A percentile compares a stretch with the other conserved stretches of the same genome.
phyloP scores from a whole-genome alignment of 2,797 vertebrate species.

The Aselliscus stoliczkanus region DNA sequence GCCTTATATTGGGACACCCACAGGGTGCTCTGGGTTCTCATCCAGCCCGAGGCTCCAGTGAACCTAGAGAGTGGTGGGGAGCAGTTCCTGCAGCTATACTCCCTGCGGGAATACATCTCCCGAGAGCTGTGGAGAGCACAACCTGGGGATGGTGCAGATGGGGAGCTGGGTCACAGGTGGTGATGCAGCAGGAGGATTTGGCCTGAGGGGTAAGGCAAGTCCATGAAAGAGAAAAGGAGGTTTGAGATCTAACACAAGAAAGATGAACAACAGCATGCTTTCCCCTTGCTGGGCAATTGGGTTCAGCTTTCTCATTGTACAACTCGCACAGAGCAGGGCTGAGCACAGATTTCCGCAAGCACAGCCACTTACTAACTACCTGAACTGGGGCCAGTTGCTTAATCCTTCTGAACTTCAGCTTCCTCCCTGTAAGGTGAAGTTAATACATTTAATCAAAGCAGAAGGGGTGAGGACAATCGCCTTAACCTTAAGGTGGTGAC shows the following conservation, averaged over 20 bases:
- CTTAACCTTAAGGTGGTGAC: not conserved
- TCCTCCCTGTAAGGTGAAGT: not conserved
- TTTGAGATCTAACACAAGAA: not conserved
- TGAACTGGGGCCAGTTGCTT: not conserved
- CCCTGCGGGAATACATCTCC: not conserved
- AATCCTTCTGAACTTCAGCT: not conserved
- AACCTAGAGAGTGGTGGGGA: not conserved
- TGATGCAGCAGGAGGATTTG: not conserved
- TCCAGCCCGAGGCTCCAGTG: not conserved
- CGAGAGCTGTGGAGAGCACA: not conserved
- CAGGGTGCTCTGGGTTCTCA: not conserved
- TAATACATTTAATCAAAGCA: not conserved
- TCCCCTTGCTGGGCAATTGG: not conserved
- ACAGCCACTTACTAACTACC: not conserved
- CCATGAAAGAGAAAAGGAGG: not conserved
- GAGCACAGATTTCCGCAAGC: not conserved
- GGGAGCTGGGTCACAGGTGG: not conserved
- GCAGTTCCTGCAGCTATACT: not conserved
- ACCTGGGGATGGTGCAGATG: not conserved
- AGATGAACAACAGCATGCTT: not conserved
- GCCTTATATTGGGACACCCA: not conserved
- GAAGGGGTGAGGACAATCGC: not conserved
- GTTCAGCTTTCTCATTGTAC: not conserved
- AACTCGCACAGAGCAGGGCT: not conserved
- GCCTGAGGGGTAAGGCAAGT: not conserved